Conservation (phyloP, 2,888 invertebrate species). For the Idaea straminata region DNA sequence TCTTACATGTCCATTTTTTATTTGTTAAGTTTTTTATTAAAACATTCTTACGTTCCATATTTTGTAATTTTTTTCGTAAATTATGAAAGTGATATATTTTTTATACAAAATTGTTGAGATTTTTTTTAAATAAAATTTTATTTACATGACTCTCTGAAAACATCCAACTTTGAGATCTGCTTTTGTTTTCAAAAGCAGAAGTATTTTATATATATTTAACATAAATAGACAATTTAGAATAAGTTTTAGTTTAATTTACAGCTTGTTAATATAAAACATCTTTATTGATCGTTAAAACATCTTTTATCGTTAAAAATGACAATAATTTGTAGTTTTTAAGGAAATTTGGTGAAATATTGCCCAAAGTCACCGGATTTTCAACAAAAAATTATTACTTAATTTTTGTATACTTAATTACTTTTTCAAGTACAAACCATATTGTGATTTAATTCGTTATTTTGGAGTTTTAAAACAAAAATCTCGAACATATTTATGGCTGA, state of each 20-base stretch:
- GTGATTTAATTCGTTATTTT: conserved; percentile 27
- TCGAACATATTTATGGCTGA: conserved; percentile 72
- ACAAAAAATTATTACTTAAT: conserved; percentile 14
- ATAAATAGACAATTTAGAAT: background rate
- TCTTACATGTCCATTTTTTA: background rate
- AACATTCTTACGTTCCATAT: background rate
- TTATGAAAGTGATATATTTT: conserved; percentile 8
- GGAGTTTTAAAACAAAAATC: conserved; percentile 62
- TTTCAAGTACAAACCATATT: conserved; percentile 25
- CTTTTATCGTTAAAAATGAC: conserved; percentile 10
- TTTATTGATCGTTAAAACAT: no score
- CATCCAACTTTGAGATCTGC: background rate
- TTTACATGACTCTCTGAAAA: background rate
- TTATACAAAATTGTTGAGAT: conserved; percentile 28
- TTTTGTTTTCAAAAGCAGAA: conserved; percentile 9
- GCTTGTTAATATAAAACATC: background rate
- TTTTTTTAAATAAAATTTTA: background rate
- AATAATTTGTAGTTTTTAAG: conserved; percentile 18
- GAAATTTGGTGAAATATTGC: conserved; percentile 34
- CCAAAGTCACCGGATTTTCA: conserved; percentile 36
- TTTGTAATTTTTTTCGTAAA: background rate
- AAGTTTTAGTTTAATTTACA: background rate
- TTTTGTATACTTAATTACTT: conserved; percentile 24
- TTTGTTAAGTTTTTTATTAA: background rate
- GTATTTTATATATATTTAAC: background rate